phyloP scores from a whole-genome alignment of 2,888 invertebrate species.

The Leucophenga montana region DNA sequence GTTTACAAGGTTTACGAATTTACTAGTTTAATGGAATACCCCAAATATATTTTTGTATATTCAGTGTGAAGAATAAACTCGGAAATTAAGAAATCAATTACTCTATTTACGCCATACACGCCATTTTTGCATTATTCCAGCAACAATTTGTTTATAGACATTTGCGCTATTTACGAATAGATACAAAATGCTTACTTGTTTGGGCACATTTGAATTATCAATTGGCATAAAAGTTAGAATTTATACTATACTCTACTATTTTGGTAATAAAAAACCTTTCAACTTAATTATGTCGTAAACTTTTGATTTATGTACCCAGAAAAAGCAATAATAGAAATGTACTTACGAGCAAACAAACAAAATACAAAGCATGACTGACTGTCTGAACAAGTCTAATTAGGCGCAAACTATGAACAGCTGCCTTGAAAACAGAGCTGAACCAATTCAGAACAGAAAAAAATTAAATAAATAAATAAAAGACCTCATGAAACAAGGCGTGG shows the following conservation, averaged over 20 bases:
- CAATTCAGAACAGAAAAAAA: background rate
- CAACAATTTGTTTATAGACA: too few species aligned
- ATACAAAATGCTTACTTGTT: too few species aligned
- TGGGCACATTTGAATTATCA: slow-evolving; percentile 59
- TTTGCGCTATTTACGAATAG: too few species aligned
- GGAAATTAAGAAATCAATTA: background rate
- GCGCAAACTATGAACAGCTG: background rate
- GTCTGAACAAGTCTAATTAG: background rate
- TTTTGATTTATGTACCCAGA: slow-evolving; percentile 60
- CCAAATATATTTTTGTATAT: too few species aligned
- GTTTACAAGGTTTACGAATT: too few species aligned
- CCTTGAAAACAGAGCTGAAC: background rate
- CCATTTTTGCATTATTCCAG: background rate
- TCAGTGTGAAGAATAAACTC: too few species aligned
- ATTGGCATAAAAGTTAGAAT: slow-evolving; percentile 45
- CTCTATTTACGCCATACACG: background rate
- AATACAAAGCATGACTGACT: background rate
- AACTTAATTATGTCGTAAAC: slow-evolving; percentile 66
- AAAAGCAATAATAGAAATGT: slow-evolving; percentile 1
- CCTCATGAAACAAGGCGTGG: too few species aligned
- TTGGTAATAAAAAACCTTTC: slow-evolving; percentile 61
- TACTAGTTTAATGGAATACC: too few species aligned
- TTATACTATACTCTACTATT: background rate
- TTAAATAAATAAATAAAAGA: too few species aligned
- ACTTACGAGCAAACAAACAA: slow-evolving; percentile 5